A percentile compares a stretch with the other conserved stretches of the same genome.
These are phyloP conservation scores for Orchesellides sinensis DNA, from an alignment of 2,888 invertebrate genomes.

Conservation along the genomic window DNA sequence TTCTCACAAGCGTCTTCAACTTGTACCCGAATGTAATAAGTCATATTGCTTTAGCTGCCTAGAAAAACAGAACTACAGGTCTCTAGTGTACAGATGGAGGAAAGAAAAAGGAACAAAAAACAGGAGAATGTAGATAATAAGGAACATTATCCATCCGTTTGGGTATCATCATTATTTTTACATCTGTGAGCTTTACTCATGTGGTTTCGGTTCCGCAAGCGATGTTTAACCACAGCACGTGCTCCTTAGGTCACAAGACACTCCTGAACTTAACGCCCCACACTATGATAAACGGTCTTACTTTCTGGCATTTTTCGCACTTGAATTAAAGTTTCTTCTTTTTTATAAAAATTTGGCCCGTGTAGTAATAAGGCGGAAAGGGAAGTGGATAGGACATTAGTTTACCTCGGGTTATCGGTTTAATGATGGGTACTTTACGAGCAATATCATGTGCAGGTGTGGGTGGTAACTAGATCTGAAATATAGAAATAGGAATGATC, in stretches of 20 bases:
- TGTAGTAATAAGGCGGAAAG: not conserved
- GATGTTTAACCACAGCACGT: conserved; percentile 67
- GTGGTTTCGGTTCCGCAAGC: conserved; percentile 1
- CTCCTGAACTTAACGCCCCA: conserved; percentile 70
- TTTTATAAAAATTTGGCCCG: not conserved
- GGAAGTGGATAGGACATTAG: conserved; percentile 11
- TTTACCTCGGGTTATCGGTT: conserved; percentile 13
- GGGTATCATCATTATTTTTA: conserved; percentile 2
- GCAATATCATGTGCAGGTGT: conserved; percentile 40
- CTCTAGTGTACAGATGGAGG: no score
- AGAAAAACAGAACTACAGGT: no score
- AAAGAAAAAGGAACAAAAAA: not conserved
- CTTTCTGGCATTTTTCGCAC: conserved; percentile 27
- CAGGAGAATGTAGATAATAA: conserved; percentile 11
- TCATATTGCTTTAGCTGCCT: no score
- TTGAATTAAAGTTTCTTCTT: conserved; percentile 3
- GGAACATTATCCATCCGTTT: not conserved
- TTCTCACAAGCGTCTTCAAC: not conserved
- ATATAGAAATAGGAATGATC: no score
- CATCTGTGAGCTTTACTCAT: conserved; percentile 18
- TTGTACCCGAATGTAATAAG: no score
- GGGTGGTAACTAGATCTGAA: conserved; percentile 52
- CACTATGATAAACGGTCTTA: conserved; percentile 66
- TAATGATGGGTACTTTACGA: conserved; percentile 52
- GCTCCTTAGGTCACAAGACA: conserved; percentile 68